phyloP scores from a whole-genome alignment of 2,113 vertebrate genomes.

The Peromyscus polionotus region DNA sequence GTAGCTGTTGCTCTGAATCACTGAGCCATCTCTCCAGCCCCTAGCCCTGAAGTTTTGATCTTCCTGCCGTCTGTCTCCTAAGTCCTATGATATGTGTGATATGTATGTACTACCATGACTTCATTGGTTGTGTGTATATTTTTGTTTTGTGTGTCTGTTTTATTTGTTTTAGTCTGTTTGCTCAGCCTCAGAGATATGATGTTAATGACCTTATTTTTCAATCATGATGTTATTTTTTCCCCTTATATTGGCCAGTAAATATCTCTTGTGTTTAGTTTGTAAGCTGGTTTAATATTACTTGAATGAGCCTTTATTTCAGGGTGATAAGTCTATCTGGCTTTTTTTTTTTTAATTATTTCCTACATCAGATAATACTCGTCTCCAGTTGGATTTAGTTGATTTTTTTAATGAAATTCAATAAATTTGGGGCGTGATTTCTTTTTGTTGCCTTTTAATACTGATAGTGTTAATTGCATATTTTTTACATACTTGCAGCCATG shows the following conservation, averaged over 20 bases:
- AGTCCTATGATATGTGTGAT: not conserved
- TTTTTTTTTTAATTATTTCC: not conserved
- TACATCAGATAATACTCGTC: not conserved
- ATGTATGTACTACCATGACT: not conserved
- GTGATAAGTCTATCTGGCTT: constrained; percentile 11
- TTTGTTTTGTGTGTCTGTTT: not conserved
- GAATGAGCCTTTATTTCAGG: constrained; percentile 17
- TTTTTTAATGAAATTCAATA: constrained; percentile 13
- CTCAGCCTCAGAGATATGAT: constrained; percentile 26
- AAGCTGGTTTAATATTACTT: constrained; percentile 44
- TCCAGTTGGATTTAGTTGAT: not conserved
- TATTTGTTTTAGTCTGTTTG: constrained; percentile 50
- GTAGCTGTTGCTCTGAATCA: not conserved
- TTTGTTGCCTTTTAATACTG: constrained; percentile 63
- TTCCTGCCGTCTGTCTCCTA: not conserved
- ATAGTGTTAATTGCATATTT: constrained; percentile 54
- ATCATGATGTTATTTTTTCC: not conserved
- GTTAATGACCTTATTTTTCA: constrained; percentile 56
- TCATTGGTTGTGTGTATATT: not conserved
- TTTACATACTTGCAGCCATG: constrained; percentile 37
- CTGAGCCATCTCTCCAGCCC: not conserved
- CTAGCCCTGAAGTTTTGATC: not conserved
- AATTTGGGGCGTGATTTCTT: constrained; percentile 61
- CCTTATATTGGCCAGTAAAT: constrained; percentile 27
- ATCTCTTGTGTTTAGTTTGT: constrained; percentile 42